Evolutionary conservation across 2,888 invertebrate species (phyloP).

Genomic region (Hedychridium roseum): DNA sequence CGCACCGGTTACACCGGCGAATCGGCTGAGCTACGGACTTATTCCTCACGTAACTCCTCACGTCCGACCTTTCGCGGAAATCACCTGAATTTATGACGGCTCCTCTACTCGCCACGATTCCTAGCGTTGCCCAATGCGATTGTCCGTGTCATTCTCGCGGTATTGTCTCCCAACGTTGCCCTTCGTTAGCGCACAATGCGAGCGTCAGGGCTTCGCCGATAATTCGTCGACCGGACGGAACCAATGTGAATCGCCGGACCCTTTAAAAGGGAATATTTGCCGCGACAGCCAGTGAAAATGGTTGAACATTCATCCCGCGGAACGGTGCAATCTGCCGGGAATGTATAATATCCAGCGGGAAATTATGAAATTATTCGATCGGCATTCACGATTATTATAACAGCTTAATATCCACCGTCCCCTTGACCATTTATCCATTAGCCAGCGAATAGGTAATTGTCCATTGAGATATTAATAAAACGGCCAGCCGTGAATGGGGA

Average conservation of each 20-base stretch:
- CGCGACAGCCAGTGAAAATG: slow-evolving; percentile 10
- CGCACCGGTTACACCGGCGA: slow-evolving; percentile 11
- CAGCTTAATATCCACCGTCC: too few species aligned
- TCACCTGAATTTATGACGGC: slow-evolving; percentile 12
- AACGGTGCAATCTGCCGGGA: slow-evolving; percentile 6
- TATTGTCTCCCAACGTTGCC: slow-evolving; percentile 8
- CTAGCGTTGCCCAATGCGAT: too few species aligned
- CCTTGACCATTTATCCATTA: too few species aligned
- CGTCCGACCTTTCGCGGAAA: background rate
- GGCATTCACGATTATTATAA: too few species aligned
- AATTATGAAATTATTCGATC: slow-evolving; percentile 5
- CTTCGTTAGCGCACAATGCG: slow-evolving; percentile 12
- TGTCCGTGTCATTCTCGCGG: background rate
- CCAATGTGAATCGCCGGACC: slow-evolving; percentile 31
- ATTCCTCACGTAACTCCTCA: slow-evolving; percentile 2
- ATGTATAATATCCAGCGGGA: slow-evolving; percentile 13
- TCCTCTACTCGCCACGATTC: slow-evolving; percentile 1
- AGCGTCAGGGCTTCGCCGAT: slow-evolving; percentile 15
- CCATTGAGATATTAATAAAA: too few species aligned
- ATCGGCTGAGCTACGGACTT: slow-evolving; percentile 4
- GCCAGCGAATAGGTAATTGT: too few species aligned
- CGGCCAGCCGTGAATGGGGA: too few species aligned
- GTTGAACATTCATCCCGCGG: slow-evolving; percentile 5
- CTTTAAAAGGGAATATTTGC: slow-evolving; percentile 23
- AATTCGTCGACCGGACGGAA: slow-evolving; percentile 24